Evolutionary conservation across 2,113 vertebrate genomes (phyloP).

Genomic region (Podarcis muralis): DNA sequence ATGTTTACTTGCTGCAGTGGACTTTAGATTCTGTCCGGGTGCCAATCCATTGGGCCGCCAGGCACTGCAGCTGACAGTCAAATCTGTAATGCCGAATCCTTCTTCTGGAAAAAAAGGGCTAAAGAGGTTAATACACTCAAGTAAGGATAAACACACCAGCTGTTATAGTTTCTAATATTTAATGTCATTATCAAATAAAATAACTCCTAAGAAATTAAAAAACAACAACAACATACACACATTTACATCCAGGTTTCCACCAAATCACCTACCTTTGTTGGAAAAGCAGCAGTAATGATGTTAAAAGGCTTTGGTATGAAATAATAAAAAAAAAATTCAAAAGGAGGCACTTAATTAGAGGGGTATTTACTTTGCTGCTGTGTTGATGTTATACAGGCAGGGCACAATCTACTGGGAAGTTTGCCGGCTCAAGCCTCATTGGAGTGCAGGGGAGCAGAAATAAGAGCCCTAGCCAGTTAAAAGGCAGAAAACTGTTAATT

Average conservation of each 20-base stretch:
- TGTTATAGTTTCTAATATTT: slow-evolving; percentile 87
- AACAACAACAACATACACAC: slow-evolving; percentile 15
- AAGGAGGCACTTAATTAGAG: slow-evolving; percentile 52
- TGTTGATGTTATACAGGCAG: not conserved
- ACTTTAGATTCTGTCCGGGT: slow-evolving; percentile 82
- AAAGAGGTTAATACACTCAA: slow-evolving; percentile 91
- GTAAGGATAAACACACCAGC: slow-evolving; percentile 89
- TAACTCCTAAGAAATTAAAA: slow-evolving; percentile 73
- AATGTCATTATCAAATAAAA: slow-evolving; percentile 84
- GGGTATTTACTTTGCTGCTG: slow-evolving; percentile 57
- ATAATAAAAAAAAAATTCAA: slow-evolving; percentile 42
- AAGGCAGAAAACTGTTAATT: not conserved
- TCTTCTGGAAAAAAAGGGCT: slow-evolving; percentile 83
- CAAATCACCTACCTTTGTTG: slow-evolving; percentile 56
- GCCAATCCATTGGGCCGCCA: slow-evolving; percentile 82
- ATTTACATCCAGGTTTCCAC: not conserved
- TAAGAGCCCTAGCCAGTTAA: not conserved
- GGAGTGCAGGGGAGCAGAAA: not conserved
- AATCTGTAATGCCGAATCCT: slow-evolving; percentile 82
- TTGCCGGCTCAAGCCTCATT: not conserved
- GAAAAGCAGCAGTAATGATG: slow-evolving; percentile 60
- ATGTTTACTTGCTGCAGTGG: slow-evolving; percentile 83
- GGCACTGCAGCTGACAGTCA: slow-evolving; percentile 85
- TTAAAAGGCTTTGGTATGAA: slow-evolving; percentile 57
- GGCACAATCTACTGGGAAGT: not conserved